Evolutionary conservation across 2,113 vertebrate genomes (phyloP), one percentile per base, ranked within the genome.

Genomic region (Sapajus apella): DNA sequence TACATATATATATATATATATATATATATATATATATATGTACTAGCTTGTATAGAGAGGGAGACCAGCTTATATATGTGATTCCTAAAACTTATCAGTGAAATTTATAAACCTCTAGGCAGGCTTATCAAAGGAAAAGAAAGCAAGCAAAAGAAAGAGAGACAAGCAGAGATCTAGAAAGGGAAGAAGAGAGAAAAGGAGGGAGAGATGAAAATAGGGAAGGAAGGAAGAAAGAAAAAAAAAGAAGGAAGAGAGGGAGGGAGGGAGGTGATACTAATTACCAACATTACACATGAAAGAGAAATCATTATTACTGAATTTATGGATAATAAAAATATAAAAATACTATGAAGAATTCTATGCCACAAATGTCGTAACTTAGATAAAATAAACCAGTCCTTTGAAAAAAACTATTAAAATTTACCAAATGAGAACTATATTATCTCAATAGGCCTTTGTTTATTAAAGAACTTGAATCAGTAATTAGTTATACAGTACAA

Each of bases 381-480:
- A 89, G 79, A 58, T 56, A 11, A 89, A 96, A 89, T 93, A 40
- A 84, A 40, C 35, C 85, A 27, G 89, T 89, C 56, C 35, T 40
- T 72, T 47, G 25, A 88, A 89, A 84, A 84, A 20, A 89, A 58
- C 47, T 68, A 87, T 66, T 93, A 92, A 68, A 72, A 76, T 84
- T 77, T 70, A 32, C 52, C 47, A 89, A 82, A 70, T 55, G 27
- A 77, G 47, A 93, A 93, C 37, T 35, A 76, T 45, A 58, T 72
- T 47, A 83, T 92, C 56, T 83, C 13, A 77, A 43, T 88, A 68
- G 47, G 20, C 32, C 20, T 68, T 20, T 76, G 77, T 84, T 70
- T 79, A 50, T 68, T 88, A 89, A 68, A 84, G 77, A 84, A 88
- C 77, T 77, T 47, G 58, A 96, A 93, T 89, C 79, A 96, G 47